phyloP scores from a whole-genome alignment of 1,140 invertebrate species.

The Drosophila grimshawi region DNA sequence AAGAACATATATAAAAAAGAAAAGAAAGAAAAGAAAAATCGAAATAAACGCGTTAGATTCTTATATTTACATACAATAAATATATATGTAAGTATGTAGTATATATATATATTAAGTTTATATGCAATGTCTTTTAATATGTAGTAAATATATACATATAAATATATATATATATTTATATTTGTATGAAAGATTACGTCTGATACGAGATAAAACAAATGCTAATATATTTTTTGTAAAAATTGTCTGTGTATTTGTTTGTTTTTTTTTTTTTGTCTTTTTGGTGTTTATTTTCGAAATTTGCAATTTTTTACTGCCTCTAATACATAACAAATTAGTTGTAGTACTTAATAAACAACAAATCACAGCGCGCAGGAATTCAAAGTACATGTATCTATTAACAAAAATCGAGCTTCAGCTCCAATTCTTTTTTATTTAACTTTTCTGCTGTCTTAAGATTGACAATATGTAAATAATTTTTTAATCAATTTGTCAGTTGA shows the following conservation, averaged over 20 bases:
- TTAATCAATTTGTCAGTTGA: slow-evolving; percentile 16
- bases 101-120: slow-evolving; percentile 43
- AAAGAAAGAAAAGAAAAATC: slow-evolving; percentile 84
- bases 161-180: slow-evolving; percentile 44
- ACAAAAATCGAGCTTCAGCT: slow-evolving; percentile 6
- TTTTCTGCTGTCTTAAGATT: slow-evolving; percentile 69
- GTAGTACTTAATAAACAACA: slow-evolving; percentile 11
- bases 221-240: slow-evolving; percentile 26
- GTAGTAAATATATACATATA: slow-evolving; percentile 45
- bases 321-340: slow-evolving; percentile 3
- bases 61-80: slow-evolving; percentile 77
- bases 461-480: slow-evolving; percentile 63
- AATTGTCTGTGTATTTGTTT: slow-evolving; percentile 22
- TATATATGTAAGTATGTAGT: slow-evolving; percentile 59
- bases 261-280: slow-evolving; percentile 14
- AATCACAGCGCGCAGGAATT: slow-evolving; percentile 37
- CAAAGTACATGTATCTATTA: slow-evolving; percentile 12
- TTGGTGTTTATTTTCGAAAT: slow-evolving; percentile 19
- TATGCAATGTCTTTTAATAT: slow-evolving; percentile 30
- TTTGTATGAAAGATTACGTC: slow-evolving; percentile 32
- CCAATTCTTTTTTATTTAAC: slow-evolving; percentile 16
- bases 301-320: slow-evolving; percentile 33
- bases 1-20: slow-evolving; percentile 84
- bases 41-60: slow-evolving; percentile 85
- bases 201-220: slow-evolving; percentile 30